Evolutionary conservation across 2,113 vertebrate genomes (phyloP), one percentile per base, ranked within the genome.

Genomic region (Pogona vitticeps): DNA sequence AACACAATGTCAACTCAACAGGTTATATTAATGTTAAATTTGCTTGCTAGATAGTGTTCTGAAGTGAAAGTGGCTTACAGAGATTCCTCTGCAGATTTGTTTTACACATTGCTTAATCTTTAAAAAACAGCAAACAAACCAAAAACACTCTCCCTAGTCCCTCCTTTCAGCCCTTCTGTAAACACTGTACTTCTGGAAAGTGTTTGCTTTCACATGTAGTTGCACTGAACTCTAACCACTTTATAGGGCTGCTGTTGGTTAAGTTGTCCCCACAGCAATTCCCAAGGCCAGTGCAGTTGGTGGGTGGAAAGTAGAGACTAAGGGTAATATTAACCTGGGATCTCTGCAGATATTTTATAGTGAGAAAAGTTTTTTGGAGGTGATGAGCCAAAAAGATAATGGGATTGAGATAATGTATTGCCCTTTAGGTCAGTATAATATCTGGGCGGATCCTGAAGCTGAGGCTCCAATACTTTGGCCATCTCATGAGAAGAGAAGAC

Each of bases 361-460:
- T 88, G 7, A 91, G 95, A 93, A 92, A 86, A 85, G 90, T 89
- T 91, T 89, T 95, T 95, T 85, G 89, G 88, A 95, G 91, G 92
- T 87, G 92, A 58, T n/a, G 91, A 87, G 68, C 84, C 2, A 75
- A 81, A 89, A 92, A 90, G 91, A 80, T 83, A 92, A 89, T 92
- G 92, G 88, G 92, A 95, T 89, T 91, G 94, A 89, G 26, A 58
- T 93, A 89, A 94, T 94, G 85, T 94, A 93, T 95, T 94, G 92
- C 94, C n/a, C n/a, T 96, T 95, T 93, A 95, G 94, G 93, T 88
- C 87, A 90, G 58, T 93, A 93, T 89, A 91, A 89, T 94, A 86
- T 90, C 94, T 93, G 90, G 26, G 93, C n/a, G n/a, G n/a, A n/a
- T n/a, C n/a, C n/a, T n/a, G n/a, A n/a, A n/a, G n/a, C n/a, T n/a